Base-by-base conservation (phyloP, 35 echinoderm and acorn worm genomes). In the Strongylocentrotus purpuratus region DNA sequence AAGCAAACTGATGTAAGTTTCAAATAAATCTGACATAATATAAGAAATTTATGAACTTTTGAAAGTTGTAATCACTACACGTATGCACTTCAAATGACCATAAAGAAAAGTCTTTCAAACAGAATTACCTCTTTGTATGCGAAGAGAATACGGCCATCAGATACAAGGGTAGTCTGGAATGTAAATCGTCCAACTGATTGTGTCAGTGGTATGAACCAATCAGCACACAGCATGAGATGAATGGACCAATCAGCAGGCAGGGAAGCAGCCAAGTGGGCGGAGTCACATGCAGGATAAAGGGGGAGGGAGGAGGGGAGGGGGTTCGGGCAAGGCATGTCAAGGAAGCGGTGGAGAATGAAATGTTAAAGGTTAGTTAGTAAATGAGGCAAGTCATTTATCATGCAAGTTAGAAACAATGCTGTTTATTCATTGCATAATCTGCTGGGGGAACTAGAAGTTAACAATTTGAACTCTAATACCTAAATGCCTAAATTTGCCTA, bases 71-170 rank as follows among this genome's bases (percentile, higher is more conserved):
- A 41, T 41, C 35, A 41, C 35, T 41, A 41, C 3, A 41, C 35
- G 35, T 41, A 41, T 41, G 35, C 35, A 41, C 35, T 41, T 41
- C 35, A 41, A 41, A 41, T 41, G 35, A 41, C 35, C 35, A 41
- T 41, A 41, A 41, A 41, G 1, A 41, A 41, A 41, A 41, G 35
- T 41, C 35, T 41, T 0, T 41, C 35, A 41, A 41, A 8, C 22
- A 28, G 9, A 97, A 97, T 96, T 96, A 99, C 98, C 9, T 96
- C 88, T 88, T 97, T 97, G 95, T 99, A 99, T 11, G 97, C 98
- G 95, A 99, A 99, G 46, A 99, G 71, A 32, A 99, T 99, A 14
- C 96, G 95, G 22, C 98, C 97, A 93, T 99, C 98, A 31, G 94
- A 90, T 47, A 97, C 90, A 13, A 99, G 95, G 31, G 97, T 98